Evolutionary conservation across 2,113 vertebrate genomes (phyloP).

Genomic region (Trematomus loennbergii): DNA sequence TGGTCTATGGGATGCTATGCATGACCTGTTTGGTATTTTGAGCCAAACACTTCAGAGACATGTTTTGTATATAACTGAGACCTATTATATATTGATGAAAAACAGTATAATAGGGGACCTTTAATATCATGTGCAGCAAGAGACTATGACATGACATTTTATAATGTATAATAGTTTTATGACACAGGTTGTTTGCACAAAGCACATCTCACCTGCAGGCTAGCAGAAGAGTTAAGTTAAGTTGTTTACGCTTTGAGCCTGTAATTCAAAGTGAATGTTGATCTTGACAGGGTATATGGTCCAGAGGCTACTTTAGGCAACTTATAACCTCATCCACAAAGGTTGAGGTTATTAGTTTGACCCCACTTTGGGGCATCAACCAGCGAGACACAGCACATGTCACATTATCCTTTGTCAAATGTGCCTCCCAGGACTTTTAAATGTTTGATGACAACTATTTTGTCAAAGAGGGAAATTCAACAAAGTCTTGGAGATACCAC

Average conservation of each 20-base stretch:
- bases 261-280: slow-evolving; percentile 44
- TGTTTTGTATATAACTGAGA: no score
- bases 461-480: slow-evolving; percentile 51
- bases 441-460: slow-evolving; percentile 62
- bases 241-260: slow-evolving; percentile 17
- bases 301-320: slow-evolving; percentile 43
- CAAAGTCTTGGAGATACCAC: slow-evolving; percentile 52
- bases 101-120: no score
- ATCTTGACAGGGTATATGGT: slow-evolving; percentile 50
- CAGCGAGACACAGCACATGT: slow-evolving; percentile 57
- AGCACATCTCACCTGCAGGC: slow-evolving; percentile 20
- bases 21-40: no score
- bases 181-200: background rate
- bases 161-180: background rate
- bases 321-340: slow-evolving; percentile 18
- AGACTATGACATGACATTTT: background rate
- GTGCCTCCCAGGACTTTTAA: slow-evolving; percentile 50
- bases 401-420: slow-evolving; percentile 63
- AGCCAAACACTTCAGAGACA: no score
- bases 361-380: slow-evolving; percentile 64
- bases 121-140: background rate
- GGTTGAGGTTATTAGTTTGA: slow-evolving; percentile 62
- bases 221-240: slow-evolving; percentile 7
- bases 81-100: no score
- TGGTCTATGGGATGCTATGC: no score